phyloP scores from a whole-genome alignment of 2,113 vertebrate species.

The Mixornis gularis region DNA sequence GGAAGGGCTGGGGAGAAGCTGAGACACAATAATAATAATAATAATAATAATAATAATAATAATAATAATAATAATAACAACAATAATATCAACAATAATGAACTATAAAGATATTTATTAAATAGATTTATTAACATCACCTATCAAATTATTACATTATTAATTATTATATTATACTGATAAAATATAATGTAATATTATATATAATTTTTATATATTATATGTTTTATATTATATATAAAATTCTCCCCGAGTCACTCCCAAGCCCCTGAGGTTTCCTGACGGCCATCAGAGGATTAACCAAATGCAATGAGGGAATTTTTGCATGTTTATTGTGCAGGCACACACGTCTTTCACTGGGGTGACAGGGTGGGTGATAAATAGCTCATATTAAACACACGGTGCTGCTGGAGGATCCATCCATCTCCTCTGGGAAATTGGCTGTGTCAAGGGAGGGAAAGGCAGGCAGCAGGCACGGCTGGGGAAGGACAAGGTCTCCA shows the following conservation, averaged over 20 bases:
- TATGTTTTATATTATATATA: neutral
- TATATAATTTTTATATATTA: too few relatives aligned
- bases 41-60: too few relatives aligned
- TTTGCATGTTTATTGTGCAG: neutral
- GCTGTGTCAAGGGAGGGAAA: neutral
- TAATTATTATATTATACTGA: too few relatives aligned
- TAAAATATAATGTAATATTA: too few relatives aligned
- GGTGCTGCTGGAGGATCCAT: neutral
- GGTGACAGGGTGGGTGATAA: constrained; percentile 16
- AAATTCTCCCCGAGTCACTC: neutral
- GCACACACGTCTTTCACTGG: neutral
- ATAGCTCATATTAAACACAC: constrained; percentile 11
- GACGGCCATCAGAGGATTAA: constrained; percentile 20
- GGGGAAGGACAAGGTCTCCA: neutral
- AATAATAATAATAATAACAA: too few relatives aligned
- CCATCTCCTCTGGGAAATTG: constrained; percentile 40
- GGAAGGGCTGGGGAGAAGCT: neutral
- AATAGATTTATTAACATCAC: too few relatives aligned
- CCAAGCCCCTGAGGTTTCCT: neutral
- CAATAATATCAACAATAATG: too few relatives aligned
- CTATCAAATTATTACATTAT: too few relatives aligned
- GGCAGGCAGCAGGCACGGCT: neutral
- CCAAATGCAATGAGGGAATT: neutral
- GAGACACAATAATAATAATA: neutral
- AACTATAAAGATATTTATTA: too few relatives aligned